Evolutionary conservation across 1,140 invertebrate genomes (phyloP).

Genomic region (Listronotus bonariensis): DNA sequence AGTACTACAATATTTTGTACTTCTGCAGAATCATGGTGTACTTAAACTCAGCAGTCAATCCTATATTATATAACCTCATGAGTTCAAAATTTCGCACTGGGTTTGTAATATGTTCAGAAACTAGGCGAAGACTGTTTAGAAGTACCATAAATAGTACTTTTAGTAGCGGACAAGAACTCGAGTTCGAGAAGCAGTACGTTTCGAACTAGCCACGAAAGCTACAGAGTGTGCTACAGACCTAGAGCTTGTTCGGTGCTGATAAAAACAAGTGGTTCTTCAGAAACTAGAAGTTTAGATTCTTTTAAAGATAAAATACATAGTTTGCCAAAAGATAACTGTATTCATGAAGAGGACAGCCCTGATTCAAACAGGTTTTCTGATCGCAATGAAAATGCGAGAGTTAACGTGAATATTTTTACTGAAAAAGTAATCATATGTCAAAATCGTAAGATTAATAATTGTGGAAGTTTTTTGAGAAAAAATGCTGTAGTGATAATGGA

Average conservation of each 20-base stretch:
- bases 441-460: slow-evolving; percentile 12
- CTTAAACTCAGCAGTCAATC: slow-evolving; percentile 83
- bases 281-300: slow-evolving; percentile 45
- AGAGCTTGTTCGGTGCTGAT: slow-evolving; percentile 47
- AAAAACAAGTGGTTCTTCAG: slow-evolving; percentile 47
- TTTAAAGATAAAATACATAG: slow-evolving; percentile 26
- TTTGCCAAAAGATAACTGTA: slow-evolving; percentile 22
- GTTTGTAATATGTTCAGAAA: slow-evolving; percentile 69
- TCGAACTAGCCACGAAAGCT: slow-evolving; percentile 47
- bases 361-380: slow-evolving; percentile 1
- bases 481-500: neutral
- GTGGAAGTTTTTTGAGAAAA: slow-evolving; percentile 6
- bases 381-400: slow-evolving; percentile 7
- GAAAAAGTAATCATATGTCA: slow-evolving; percentile 41
- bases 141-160: slow-evolving; percentile 53
- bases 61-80: slow-evolving; percentile 83
- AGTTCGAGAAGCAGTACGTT: slow-evolving; percentile 58
- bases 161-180: slow-evolving; percentile 56
- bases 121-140: slow-evolving; percentile 53
- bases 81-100: slow-evolving; percentile 82
- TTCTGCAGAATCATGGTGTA: slow-evolving; percentile 86
- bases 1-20: slow-evolving; percentile 78
- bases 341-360: slow-evolving; percentile 28
- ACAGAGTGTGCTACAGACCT: slow-evolving; percentile 48
- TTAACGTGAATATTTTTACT: slow-evolving; percentile 40